Evolutionary conservation across 1,140 invertebrate genomes (phyloP).

Genomic region (Caenorhabditis remanei): DNA sequence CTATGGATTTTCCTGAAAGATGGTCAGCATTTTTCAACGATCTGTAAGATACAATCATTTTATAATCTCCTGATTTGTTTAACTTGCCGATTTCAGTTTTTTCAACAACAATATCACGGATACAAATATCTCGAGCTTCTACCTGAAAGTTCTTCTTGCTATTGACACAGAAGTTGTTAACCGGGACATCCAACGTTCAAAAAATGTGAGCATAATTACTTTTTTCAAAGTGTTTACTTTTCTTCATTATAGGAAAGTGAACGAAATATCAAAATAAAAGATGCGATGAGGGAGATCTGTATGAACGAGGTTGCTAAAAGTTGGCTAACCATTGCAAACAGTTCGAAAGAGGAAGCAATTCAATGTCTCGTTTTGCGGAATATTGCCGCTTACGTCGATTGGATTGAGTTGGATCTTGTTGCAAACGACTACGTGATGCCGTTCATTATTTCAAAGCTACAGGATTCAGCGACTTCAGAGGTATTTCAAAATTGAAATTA

Average conservation of each 20-base stretch:
- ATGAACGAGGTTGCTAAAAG: constrained; percentile 64
- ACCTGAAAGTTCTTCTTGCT: constrained; percentile 65
- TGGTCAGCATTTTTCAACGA: constrained; percentile 67
- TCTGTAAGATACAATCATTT: constrained; percentile 29
- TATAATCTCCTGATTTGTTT: neutral
- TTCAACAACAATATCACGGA: constrained; percentile 8
- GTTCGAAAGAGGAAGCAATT: constrained; percentile 1
- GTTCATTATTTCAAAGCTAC: constrained; percentile 53
- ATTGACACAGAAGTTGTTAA: constrained; percentile 68
- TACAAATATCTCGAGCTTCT: constrained; percentile 43
- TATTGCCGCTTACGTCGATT: constrained; percentile 63
- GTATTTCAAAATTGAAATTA: neutral
- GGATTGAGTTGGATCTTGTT: constrained; percentile 67
- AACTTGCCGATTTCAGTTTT: constrained; percentile 16
- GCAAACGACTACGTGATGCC: constrained; percentile 66
- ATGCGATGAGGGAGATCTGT: constrained; percentile 68
- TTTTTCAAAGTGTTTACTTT: no score
- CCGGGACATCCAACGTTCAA: constrained; percentile 63
- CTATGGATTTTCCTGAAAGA: constrained; percentile 64
- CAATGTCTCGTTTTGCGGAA: constrained; percentile 61
- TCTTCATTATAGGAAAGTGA: constrained; percentile 58
- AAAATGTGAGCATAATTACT: constrained; percentile 3
- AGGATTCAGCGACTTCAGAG: constrained; percentile 56
- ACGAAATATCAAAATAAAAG: constrained; percentile 67
- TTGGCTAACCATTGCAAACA: constrained; percentile 57